Conservation (phyloP, 2,797 vertebrate genomes). For the Poecilia gillii region DNA sequence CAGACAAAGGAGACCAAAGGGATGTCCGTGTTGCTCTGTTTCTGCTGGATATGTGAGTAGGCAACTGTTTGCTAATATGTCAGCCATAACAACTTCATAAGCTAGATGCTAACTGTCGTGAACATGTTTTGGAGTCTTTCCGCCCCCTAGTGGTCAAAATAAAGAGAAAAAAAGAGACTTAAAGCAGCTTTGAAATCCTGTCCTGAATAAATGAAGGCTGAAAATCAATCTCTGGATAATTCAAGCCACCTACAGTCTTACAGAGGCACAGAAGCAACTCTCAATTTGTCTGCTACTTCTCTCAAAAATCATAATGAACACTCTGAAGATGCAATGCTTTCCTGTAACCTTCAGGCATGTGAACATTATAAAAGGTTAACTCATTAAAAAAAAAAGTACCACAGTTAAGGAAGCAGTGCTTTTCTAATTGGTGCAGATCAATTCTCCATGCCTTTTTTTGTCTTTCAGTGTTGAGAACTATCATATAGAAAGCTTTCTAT, state of each 20-base stretch:
- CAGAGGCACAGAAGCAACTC: slow-evolving; percentile 79
- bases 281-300: slow-evolving; percentile 79
- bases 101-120: slow-evolving; percentile 75
- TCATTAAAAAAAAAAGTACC: slow-evolving; percentile 15
- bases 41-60: slow-evolving; percentile 82
- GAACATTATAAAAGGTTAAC: slow-evolving; percentile 49
- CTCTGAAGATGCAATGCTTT: slow-evolving; percentile 53
- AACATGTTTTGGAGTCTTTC: slow-evolving; percentile 78
- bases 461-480: slow-evolving; percentile 27
- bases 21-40: slow-evolving; percentile 82
- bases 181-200: slow-evolving; percentile 73
- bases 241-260: slow-evolving; percentile 69
- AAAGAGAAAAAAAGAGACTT: slow-evolving; percentile 66
- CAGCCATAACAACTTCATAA: slow-evolving; percentile 75
- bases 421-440: slow-evolving; percentile 32
- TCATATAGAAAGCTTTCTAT: slow-evolving; percentile 17
- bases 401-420: slow-evolving; percentile 20
- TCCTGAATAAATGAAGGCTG: slow-evolving; percentile 59
- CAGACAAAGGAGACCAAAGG: slow-evolving; percentile 80
- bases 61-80: slow-evolving; percentile 79
- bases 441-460: slow-evolving; percentile 26
- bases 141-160: slow-evolving; percentile 78
- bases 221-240: slow-evolving; percentile 64
- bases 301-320: slow-evolving; percentile 58
- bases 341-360: slow-evolving; percentile 67